Percentiles rank a stretch among this genome's conserved stretches.
These are phyloP conservation scores for Hirudo medicinalis DNA, from an alignment of 1,140 invertebrate species.

Conservation along the genomic window DNA sequence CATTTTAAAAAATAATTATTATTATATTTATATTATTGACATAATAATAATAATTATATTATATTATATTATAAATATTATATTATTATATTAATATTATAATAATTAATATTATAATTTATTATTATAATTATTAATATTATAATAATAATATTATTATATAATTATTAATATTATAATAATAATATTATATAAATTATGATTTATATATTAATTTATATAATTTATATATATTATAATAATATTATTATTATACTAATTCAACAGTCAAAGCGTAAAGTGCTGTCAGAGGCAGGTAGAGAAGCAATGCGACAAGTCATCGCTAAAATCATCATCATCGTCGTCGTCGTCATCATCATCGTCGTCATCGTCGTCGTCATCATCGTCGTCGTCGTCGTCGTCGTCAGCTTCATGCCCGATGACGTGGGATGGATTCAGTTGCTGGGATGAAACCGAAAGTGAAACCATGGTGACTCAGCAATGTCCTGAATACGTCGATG, in stretches of 20 bases:
- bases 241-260: neutral
- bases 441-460: neutral
- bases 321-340: neutral
- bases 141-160: too few species aligned
- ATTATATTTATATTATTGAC: too few species aligned
- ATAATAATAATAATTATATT: too few species aligned
- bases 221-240: too few species aligned
- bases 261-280: neutral
- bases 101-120: too few species aligned
- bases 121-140: too few species aligned
- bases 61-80: too few species aligned
- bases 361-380: neutral
- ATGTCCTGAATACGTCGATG: neutral
- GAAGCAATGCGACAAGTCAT: neutral
- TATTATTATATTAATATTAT: too few species aligned
- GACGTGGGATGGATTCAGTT: slow-evolving; percentile 7
- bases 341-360: neutral
- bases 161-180: too few species aligned
- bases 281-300: neutral
- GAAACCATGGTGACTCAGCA: neutral
- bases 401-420: neutral
- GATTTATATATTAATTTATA: too few species aligned
- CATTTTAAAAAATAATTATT: too few species aligned
- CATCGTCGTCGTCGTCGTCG: neutral
- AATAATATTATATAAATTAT: too few species aligned